Evolutionary conservation across 2,888 invertebrate genomes (phyloP).

Genomic region (Leucophenga montana): DNA sequence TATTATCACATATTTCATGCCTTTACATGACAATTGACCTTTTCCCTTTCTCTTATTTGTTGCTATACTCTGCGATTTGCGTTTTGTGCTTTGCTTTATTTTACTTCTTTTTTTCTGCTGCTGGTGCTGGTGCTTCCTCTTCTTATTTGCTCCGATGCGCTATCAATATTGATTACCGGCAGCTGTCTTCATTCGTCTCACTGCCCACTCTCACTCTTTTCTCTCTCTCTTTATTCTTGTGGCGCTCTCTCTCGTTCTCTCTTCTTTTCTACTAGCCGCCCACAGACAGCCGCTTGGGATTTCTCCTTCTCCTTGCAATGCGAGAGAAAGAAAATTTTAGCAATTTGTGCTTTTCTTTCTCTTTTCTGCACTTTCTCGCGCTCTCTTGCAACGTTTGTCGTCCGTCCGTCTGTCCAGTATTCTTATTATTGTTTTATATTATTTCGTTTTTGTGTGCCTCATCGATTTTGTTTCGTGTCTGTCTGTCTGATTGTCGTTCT

Average conservation of each 20-base stretch:
- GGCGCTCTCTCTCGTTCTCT: conserved; percentile 39
- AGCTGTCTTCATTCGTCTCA: conserved; percentile 54
- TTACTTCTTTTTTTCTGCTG: conserved; percentile 12
- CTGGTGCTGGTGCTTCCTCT: conserved; percentile 23
- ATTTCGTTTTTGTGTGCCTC: conserved; percentile 40
- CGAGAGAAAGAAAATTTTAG: conserved; percentile 51
- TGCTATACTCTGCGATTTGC: conserved; percentile 28
- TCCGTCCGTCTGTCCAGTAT: conserved; percentile 28
- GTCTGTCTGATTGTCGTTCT: not conserved
- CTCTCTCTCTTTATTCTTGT: conserved; percentile 32
- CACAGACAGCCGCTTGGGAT: conserved; percentile 5
- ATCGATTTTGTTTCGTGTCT: conserved; percentile 36
- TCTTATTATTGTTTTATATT: conserved; percentile 35
- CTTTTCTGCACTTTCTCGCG: conserved; percentile 42
- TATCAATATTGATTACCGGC: conserved; percentile 66
- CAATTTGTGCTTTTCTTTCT: conserved; percentile 50
- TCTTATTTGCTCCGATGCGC: conserved; percentile 49
- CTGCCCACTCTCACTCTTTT: conserved; percentile 38
- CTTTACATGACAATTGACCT: conserved; percentile 43
- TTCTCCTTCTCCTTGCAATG: conserved; percentile 2
- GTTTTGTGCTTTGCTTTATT: conserved; percentile 12
- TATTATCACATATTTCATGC: conserved; percentile 34
- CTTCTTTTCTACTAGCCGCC: conserved; percentile 16
- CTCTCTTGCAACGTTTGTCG: conserved; percentile 61
- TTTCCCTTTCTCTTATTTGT: conserved; percentile 53